These are phyloP conservation scores for Digitonthophagus gazella DNA, from an alignment of 2,888 invertebrate genomes.

Conservation along the genomic window DNA sequence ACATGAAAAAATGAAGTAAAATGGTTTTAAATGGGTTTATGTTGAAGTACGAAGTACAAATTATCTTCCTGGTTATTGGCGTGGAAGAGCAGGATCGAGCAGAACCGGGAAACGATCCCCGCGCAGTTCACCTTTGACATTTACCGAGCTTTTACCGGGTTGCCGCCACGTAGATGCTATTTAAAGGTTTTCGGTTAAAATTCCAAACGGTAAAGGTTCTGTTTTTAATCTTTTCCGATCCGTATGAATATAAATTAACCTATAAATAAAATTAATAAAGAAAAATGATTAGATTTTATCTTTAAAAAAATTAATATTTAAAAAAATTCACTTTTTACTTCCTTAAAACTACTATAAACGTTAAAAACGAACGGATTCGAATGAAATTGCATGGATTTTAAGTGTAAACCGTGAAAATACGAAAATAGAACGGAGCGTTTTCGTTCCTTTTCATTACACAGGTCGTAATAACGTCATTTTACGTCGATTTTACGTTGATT, in stretches of 20 bases:
- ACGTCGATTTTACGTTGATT: no score
- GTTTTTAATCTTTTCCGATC: no score
- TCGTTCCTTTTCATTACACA: neutral
- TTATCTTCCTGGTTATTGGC: neutral
- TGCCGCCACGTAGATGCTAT: conserved; percentile 4
- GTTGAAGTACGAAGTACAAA: no score
- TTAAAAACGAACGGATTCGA: neutral
- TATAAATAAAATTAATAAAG: no score
- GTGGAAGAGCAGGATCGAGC: neutral
- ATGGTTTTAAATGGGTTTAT: no score
- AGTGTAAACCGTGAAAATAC: neutral
- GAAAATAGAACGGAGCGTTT: neutral
- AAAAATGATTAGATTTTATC: no score
- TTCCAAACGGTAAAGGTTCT: neutral
- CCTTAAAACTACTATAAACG: neutral
- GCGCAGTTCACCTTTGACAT: conserved; percentile 34
- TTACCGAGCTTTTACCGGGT: conserved; percentile 32
- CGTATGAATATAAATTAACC: neutral
- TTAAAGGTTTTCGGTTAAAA: neutral
- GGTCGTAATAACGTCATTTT: neutral
- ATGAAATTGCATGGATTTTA: neutral
- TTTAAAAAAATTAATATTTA: no score
- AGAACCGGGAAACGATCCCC: neutral
- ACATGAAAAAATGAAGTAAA: no score
- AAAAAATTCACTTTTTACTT: no score